Evolutionary conservation across 2,113 vertebrate genomes (phyloP).

Genomic region (Sigmodon hispidus): DNA sequence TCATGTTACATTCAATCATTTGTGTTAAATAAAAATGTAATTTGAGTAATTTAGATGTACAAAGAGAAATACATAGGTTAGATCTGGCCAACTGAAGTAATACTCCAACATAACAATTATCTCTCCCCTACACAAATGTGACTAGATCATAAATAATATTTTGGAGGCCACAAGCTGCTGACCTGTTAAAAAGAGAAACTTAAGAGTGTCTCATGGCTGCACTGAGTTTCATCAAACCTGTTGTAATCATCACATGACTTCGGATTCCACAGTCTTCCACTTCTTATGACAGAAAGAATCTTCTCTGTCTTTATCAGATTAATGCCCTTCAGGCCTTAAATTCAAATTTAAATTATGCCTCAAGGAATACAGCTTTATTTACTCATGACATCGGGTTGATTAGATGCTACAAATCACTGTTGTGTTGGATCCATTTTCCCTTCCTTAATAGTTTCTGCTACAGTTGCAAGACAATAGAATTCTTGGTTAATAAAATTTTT

Average conservation of each 20-base stretch:
- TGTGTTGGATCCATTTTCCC: background rate
- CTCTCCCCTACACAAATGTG: background rate
- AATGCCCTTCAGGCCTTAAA: background rate
- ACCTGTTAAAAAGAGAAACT: background rate
- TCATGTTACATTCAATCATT: background rate
- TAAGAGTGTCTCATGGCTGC: background rate
- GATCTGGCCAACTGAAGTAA: background rate
- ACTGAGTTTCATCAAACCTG: background rate
- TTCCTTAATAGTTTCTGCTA: background rate
- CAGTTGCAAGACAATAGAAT: background rate
- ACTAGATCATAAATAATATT: background rate
- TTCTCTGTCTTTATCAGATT: background rate
- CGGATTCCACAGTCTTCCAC: background rate
- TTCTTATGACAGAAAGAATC: background rate
- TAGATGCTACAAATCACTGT: background rate
- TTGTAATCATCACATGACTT: background rate
- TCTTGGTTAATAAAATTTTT: background rate
- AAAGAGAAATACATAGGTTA: background rate
- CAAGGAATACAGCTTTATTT: background rate
- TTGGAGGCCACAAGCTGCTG: background rate
- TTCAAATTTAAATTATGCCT: background rate
- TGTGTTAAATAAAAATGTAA: conserved; percentile 17
- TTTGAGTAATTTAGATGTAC: background rate
- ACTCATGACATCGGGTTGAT: background rate
- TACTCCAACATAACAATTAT: background rate